Evolutionary conservation across 2,797 vertebrate species (phyloP), one percentile per base, ranked within the genome.

Genomic region (Anableps anableps): DNA sequence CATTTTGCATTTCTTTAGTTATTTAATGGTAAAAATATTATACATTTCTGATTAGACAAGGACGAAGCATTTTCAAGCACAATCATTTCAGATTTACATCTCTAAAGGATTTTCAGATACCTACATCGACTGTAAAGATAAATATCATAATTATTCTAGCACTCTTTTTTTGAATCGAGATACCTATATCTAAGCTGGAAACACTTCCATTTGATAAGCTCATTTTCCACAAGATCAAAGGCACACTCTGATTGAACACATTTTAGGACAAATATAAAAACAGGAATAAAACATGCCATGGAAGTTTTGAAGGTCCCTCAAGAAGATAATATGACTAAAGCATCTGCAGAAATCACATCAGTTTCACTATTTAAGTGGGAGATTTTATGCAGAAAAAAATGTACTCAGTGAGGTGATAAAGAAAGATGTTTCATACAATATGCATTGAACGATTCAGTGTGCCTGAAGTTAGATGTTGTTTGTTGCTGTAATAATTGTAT

Each of bases 241-340:
- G 79, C 79, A 84, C 66, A 1, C 88, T 82, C 38, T 86, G 89
- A 93, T 88, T 92, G 88, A 91, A 89, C 75, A 91, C 83, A 86
- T 88, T 94, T 93, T 89, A 91, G 88, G 85, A 86, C 84, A 88
- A 90, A 94, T 92, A 91, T 17, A 68, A 91, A 83, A 91, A 91
- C 88, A 94, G 94, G 92, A 93, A 95, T 94, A 92, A 95, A 94
- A 92, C 88, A 94, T 93, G 86, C 80, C 64, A 78, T 81, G 84
- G 80, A 91, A 78, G 88, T 93, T 89, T 88, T 71, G 76, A 76
- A 53, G 79, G 81, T 88, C 90, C 77, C 86, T 84, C 50, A 81
- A 85, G 80, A 92, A 83, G 85, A 86, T 87, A 81, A 87, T 78
- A 74, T 79, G 84, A 88, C 80, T 51, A 36, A 71, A 60, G 74